Evolutionary conservation across 2,113 vertebrate genomes (phyloP), one percentile per base, ranked within the genome.

Genomic region (Crotophaga sulcirostris): DNA sequence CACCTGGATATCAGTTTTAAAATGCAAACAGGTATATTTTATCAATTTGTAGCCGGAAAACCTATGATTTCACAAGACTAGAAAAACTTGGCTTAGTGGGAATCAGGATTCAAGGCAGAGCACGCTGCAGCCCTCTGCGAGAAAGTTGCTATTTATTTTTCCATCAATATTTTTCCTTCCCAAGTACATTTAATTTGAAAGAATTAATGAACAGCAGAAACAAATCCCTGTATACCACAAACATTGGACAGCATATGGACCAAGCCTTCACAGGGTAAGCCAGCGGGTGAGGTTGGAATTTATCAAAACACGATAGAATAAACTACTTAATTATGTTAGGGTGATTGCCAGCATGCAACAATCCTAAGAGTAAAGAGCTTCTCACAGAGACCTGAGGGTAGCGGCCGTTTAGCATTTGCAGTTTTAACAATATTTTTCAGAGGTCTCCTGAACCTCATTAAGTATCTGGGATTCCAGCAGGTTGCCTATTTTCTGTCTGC

Each of bases 301-400:
- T 90, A 95, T 95, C 94, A 96, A 95, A 97, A 96, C 84, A 74
- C 3, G 87, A 80, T 72, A 96, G 93, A 91, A 96, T 94, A 94
- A 97, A 95, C 81, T 64, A 24, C 26, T 86, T 91, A 86, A 96
- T 96, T 84, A 60, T 84, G 69, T 86, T 75, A 73, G 92, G 87
- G 93, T 66, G 85, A 89, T 55, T 90, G 96, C 89, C 96, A 97
- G 87, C 68, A 11, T 34, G 56, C 63, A 93, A 68, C 68, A 59
- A 72, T 72, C 86, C 77, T 85, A 16, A 36, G 8, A 87, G 91
- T 70, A 87, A 89, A 88, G 52, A 90, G 72, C 64, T 84, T 38
- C 85, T 81, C 88, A 31, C 23, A 24, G 4, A 66, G 78, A 89
- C 75, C 79, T 10, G 51, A 72, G 94, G 74, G 90, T 11, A 89